Conservation (phyloP, 1,140 invertebrate species). For the Drosophila auraria region DNA sequence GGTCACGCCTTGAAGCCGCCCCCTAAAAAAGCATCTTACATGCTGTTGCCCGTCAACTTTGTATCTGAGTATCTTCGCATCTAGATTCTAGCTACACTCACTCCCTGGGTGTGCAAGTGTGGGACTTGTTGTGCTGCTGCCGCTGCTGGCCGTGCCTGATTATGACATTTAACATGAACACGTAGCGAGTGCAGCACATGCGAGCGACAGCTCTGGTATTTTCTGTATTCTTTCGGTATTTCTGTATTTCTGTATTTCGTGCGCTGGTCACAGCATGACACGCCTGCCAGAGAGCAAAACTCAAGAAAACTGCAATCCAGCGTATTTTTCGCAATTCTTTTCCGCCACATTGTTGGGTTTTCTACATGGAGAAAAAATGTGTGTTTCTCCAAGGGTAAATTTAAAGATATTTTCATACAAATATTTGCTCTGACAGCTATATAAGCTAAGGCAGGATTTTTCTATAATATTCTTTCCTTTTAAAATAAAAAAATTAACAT, state of each 20-base stretch:
- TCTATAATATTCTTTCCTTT: no score
- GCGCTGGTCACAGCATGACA: slow-evolving; percentile 42
- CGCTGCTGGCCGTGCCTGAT: slow-evolving; percentile 57
- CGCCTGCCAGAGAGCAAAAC: slow-evolving; percentile 32
- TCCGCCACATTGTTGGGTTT: slow-evolving; percentile 24
- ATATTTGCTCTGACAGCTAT: no score
- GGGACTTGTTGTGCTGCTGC: slow-evolving; percentile 14
- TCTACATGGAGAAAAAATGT: slow-evolving; percentile 31
- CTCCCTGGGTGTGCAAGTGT: slow-evolving; percentile 15
- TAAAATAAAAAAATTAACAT: not conserved
- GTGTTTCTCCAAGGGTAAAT: not conserved
- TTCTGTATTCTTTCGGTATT: slow-evolving; percentile 31
- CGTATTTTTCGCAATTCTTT: slow-evolving; percentile 26
- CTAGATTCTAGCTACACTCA: slow-evolving; percentile 48
- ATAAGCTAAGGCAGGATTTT: not conserved
- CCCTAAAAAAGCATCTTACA: slow-evolving; percentile 48
- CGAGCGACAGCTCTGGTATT: slow-evolving; percentile 67
- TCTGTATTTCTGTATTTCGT: slow-evolving; percentile 27
- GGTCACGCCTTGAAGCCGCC: slow-evolving; percentile 53
- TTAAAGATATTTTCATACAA: accelerated
- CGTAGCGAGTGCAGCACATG: slow-evolving; percentile 72
- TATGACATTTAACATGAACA: slow-evolving; percentile 83
- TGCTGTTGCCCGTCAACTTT: slow-evolving; percentile 70
- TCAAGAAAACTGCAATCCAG: slow-evolving; percentile 57
- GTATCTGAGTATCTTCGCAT: slow-evolving; percentile 55